Evolutionary conservation across 1,140 invertebrate species (phyloP), one percentile per base, ranked within the genome.

Genomic region (Physella acuta): DNA sequence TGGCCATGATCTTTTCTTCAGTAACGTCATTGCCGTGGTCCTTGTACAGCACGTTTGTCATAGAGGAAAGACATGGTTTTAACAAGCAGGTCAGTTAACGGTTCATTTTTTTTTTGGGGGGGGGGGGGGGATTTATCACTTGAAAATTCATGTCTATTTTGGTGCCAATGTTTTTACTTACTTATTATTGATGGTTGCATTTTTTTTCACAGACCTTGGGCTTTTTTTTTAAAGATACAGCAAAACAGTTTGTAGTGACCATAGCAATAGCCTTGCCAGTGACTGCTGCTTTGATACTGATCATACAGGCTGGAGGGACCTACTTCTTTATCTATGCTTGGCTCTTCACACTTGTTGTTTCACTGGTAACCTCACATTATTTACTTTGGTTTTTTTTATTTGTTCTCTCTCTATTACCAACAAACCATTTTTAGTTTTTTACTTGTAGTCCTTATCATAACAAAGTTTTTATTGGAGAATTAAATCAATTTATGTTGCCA

Each of bases 1-100:
- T 94, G 56, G 88, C 90, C 20, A 90, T 90, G 74, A 68, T 92
- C 14, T 86, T 92, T 70, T 90, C 89, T 70, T 90, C 89, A 30
- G 74, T 96, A 64, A 86, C 93, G 17, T 89, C 90, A 75, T 79
- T 98, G 74, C 97, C 97, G 31, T 93, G 96, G 80, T 90, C 87
- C 63, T 85, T 96, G 51, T 99, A 99, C 84, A 88, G 89, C 58
- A 97, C 90, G 33, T 99, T 99, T 89, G 92, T 98, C 3, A 85
- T 99, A 67, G 98, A 99, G 88, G 92, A 97, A 83, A 92, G 91
- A 76, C 95, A 98, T 89, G 97, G 97, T 4, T 99, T 99, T 80
- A 99, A 99, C 82, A 99, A 99, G 84, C 89, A 92, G 87, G 91
- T 91, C 80, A 66, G 30, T 31, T 28, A 26, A 37, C 34, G 44